Conservation (phyloP, 1,140 invertebrate species). For the Stenopsyche tienmushanensis region DNA sequence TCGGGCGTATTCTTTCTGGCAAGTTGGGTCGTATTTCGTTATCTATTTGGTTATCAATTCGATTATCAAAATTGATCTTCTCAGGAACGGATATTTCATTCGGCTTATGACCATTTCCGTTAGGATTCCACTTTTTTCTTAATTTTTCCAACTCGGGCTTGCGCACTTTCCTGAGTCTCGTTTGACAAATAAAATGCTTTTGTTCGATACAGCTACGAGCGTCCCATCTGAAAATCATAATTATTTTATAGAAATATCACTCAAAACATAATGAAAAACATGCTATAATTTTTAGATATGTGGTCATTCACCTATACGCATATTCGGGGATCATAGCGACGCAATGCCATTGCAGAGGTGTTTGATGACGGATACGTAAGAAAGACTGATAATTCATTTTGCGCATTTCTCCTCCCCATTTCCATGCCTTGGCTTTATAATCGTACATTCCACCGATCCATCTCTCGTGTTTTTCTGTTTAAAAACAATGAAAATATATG, state of each 20-base stretch:
- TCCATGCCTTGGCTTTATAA: constrained; percentile 65
- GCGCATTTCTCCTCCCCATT: constrained; percentile 68
- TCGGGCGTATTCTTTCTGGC: constrained; percentile 28
- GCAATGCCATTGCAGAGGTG: constrained; percentile 63
- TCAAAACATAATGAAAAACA: neutral
- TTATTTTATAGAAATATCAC: neutral
- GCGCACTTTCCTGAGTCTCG: constrained; percentile 51
- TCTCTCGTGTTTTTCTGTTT: constrained; percentile 62
- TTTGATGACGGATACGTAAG: constrained; percentile 54
- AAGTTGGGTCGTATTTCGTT: constrained; percentile 27
- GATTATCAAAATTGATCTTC: neutral
- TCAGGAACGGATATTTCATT: constrained; percentile 55
- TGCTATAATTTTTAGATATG: neutral
- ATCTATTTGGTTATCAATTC: constrained; percentile 35
- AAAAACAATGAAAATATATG: neutral
- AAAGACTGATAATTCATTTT: constrained; percentile 66
- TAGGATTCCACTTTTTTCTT: constrained; percentile 47
- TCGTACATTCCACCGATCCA: constrained; percentile 78
- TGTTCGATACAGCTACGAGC: constrained; percentile 59
- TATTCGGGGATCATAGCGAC: constrained; percentile 63
- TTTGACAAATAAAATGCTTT: constrained; percentile 69
- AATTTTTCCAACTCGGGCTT: constrained; percentile 50
- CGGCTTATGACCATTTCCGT: constrained; percentile 48
- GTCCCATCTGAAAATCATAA: constrained; percentile 57
- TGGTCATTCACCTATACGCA: constrained; percentile 56